Base-by-base conservation (phyloP, 1,140 invertebrate genomes). In the Apis dorsata region DNA sequence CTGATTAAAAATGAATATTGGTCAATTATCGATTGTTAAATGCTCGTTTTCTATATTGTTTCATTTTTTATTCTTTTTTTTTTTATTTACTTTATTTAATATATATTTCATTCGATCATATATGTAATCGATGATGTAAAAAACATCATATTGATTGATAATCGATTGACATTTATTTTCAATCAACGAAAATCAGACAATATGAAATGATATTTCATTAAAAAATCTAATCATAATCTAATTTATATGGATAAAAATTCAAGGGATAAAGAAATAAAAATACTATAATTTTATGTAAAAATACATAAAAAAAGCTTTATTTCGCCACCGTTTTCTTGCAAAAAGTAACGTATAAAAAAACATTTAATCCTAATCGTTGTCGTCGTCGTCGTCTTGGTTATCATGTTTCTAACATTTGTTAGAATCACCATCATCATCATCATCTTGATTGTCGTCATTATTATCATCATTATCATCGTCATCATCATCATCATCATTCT, bases 291-390 rank as follows among this genome's bases (percentile, higher is more conserved):
- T 93, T 93, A 93, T 93, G 93, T 93, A 93, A 93, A 93, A 93
- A 91, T 93, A 94, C 93, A 94, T 93, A 94, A 93, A 93, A 91
- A 93, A 93, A 94, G 93, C 93, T 94, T 94, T 94, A 94, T 94
- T 94, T 94, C 93, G 93, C 93, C 93, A 94, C 93, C 93, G 93
- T 94, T 93, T 94, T 94, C 93, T 94, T 94, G 93, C 93, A 94
- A 94, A 94, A 94, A 93, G 90, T 92, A 92, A 91, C 81, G 90
- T 93, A 93, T 92, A 93, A 92, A 93, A 92, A 89, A 88, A 79
- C 70, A 86, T 90, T 90, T 90, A 70, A 72, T 79, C 53, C 57
- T 79, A 51, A 70, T 81, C 28, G 62, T 83, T 79, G 83, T 90
- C 84, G 84, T 91, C 80, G 74, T 85, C 62, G 57, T 87, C 68